phyloP scores from a whole-genome alignment of 1,140 invertebrate species.

The Carposina sasakii region DNA sequence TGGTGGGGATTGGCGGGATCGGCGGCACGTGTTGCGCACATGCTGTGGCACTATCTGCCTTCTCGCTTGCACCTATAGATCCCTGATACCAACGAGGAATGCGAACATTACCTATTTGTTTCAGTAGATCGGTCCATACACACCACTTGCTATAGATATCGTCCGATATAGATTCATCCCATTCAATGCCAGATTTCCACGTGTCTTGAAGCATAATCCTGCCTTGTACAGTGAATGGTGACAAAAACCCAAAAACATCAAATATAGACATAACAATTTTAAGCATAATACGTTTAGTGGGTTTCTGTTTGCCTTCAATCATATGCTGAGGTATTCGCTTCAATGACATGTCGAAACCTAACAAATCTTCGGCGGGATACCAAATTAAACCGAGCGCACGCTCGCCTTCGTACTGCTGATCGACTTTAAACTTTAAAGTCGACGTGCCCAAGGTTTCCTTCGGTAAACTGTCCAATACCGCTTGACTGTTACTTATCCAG shows the following conservation, averaged over 20 bases:
- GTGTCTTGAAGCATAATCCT: slow-evolving; percentile 43
- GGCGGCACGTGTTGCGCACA: not conserved
- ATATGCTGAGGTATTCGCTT: not conserved
- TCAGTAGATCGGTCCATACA: not conserved
- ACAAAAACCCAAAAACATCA: slow-evolving; percentile 39
- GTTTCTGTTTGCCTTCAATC: slow-evolving; percentile 1
- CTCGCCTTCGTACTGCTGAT: not conserved
- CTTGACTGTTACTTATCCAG: slow-evolving; percentile 10
- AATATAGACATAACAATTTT: slow-evolving; percentile 26
- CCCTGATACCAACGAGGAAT: not conserved
- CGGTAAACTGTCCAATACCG: not conserved
- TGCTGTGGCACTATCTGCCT: not conserved
- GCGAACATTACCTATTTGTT: not conserved
- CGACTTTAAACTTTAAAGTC: slow-evolving; percentile 1
- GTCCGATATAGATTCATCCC: slow-evolving; percentile 30
- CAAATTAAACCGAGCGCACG: slow-evolving; percentile 12
- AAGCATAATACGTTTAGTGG: slow-evolving; percentile 20
- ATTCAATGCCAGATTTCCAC: slow-evolving; percentile 32
- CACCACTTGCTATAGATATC: not conserved
- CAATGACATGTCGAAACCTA: slow-evolving; percentile 14
- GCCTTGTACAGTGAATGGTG: slow-evolving; percentile 26
- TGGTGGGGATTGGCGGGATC: not conserved
- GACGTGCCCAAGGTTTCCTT: not conserved
- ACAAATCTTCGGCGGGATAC: slow-evolving; percentile 1
- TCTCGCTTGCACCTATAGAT: not conserved